phyloP scores from a whole-genome alignment of 2,797 vertebrate genomes.

The Chaetophractus vellerosus region DNA sequence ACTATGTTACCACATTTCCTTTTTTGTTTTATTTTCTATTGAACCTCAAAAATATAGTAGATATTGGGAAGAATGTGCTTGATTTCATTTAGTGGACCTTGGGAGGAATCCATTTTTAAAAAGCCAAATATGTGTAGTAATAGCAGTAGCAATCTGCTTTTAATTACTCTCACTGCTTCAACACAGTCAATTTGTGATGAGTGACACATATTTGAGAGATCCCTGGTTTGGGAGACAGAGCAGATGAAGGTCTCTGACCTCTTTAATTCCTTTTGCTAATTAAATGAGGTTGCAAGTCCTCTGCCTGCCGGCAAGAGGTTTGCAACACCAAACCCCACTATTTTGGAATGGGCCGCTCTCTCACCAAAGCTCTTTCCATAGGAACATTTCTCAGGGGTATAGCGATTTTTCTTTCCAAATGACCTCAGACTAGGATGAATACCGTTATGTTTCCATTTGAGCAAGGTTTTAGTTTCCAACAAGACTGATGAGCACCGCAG shows the following conservation, averaged over 20 bases:
- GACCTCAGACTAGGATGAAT: background rate
- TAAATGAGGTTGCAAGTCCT: background rate
- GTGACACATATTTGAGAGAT: conserved; percentile 36
- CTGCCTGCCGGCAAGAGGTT: too few relatives aligned
- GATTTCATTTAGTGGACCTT: conserved; percentile 7
- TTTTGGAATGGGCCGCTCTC: background rate
- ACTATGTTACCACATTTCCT: background rate
- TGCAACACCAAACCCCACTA: too few relatives aligned
- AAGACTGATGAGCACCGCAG: background rate
- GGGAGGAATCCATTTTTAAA: background rate
- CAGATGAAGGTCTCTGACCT: background rate
- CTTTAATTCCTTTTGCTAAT: background rate
- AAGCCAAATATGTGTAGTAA: background rate
- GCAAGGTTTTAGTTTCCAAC: conserved; percentile 43
- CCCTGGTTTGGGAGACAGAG: background rate
- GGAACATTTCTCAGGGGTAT: background rate
- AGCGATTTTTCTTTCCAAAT: background rate
- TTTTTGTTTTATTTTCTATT: conserved; percentile 37
- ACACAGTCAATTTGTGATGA: background rate
- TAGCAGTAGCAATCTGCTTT: background rate
- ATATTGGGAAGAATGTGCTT: background rate
- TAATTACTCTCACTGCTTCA: background rate
- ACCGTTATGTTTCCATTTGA: background rate
- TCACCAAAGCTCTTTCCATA: background rate
- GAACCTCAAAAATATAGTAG: background rate